phyloP scores from a whole-genome alignment of 1,140 invertebrate genomes.

The Sminthurides bifidus region DNA sequence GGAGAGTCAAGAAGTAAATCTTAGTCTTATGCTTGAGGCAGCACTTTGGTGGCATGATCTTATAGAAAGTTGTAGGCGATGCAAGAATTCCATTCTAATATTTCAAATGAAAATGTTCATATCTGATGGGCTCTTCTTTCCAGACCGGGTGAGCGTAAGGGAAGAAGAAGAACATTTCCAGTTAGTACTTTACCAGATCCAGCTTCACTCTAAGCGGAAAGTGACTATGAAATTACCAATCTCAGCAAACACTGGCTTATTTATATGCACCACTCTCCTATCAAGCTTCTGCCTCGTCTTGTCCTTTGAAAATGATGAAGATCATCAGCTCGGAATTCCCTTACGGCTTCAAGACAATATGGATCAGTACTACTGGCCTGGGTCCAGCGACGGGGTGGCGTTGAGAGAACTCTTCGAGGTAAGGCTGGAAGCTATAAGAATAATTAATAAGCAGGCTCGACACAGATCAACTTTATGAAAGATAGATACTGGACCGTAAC shows the following conservation, averaged over 20 bases:
- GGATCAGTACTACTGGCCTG: conserved; percentile 8
- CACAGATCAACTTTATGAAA: neutral
- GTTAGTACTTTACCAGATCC: too few species aligned
- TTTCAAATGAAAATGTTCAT: too few species aligned
- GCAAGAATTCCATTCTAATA: too few species aligned
- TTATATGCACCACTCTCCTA: conserved; percentile 11
- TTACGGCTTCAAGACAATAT: neutral
- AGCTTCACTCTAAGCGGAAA: too few species aligned
- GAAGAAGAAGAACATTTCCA: too few species aligned
- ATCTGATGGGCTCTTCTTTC: too few species aligned
- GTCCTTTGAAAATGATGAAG: conserved; percentile 12
- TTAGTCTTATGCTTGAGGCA: too few species aligned
- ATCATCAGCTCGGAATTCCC: neutral
- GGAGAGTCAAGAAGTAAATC: too few species aligned
- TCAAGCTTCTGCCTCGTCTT: conserved; percentile 14
- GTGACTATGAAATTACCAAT: conserved; percentile 10
- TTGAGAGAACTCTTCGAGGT: conserved; percentile 18
- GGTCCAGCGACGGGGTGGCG: conserved; percentile 3
- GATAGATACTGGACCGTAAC: neutral
- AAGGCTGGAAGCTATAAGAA: neutral
- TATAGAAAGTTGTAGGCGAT: too few species aligned
- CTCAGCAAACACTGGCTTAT: neutral
- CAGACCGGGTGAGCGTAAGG: too few species aligned
- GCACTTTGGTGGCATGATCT: too few species aligned
- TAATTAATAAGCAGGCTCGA: neutral